A percentile compares a stretch with the other conserved stretches of the same genome.
Evolutionary conservation across 2,797 vertebrate genomes (phyloP).

Genomic region (Spea hammondii): DNA sequence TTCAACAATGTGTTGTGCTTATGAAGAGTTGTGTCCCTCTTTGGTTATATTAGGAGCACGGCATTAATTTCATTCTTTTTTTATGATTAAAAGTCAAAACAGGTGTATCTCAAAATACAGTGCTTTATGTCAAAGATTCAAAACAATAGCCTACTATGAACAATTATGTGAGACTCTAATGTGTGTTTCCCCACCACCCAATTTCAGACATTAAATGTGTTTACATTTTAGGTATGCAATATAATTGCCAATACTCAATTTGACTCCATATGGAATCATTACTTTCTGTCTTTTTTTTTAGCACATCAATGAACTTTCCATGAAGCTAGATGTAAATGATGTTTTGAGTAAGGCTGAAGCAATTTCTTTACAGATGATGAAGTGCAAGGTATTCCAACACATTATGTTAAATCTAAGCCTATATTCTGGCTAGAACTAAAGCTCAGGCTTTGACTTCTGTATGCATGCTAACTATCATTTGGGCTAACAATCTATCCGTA

Average conservation of each 20-base stretch:
- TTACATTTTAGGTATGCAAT: neutral
- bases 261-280: conserved; percentile 9
- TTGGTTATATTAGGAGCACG: neutral
- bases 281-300: conserved; percentile 58
- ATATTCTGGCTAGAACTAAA: too few species aligned
- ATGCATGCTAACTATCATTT: too few species aligned
- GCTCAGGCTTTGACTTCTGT: too few species aligned
- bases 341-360: conserved; percentile 91
- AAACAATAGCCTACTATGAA: neutral
- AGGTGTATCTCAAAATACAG: neutral
- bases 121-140: neutral
- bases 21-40: too few species aligned
- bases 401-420: too few species aligned
- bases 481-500: too few species aligned
- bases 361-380: conserved; percentile 87
- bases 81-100: neutral
- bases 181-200: neutral
- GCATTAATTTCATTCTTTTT: neutral
- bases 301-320: conserved; percentile 97
- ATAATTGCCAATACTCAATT: neutral
- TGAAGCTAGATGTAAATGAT: conserved; percentile 92
- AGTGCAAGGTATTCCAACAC: conserved; percentile 80
- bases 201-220: neutral
- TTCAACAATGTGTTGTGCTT: too few species aligned
- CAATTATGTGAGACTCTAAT: too few species aligned